phyloP scores from a whole-genome alignment of 2,113 vertebrate genomes.

The Bujurquina vittata region DNA sequence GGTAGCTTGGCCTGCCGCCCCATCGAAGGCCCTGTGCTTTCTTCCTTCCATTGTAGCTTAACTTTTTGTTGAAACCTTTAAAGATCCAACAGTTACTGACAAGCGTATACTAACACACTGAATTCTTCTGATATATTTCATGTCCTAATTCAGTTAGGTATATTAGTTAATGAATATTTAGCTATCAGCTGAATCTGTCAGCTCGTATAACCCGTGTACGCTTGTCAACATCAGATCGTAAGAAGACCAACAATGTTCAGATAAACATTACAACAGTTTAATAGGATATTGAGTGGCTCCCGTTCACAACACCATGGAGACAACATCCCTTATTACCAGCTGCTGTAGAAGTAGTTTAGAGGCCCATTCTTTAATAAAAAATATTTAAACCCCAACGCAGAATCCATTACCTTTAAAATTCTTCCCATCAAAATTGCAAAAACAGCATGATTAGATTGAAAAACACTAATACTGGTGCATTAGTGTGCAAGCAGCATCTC shows the following conservation, averaged over 20 bases:
- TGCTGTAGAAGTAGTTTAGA: neutral
- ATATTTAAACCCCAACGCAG: neutral
- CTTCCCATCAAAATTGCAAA: neutral
- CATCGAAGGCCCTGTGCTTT: neutral
- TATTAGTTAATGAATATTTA: neutral
- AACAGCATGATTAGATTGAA: neutral
- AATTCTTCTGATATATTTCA: neutral
- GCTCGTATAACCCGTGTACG: neutral
- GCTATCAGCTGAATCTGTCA: conserved; percentile 27
- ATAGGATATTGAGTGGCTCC: neutral
- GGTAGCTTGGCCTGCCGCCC: conserved; percentile 30
- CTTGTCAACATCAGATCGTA: conserved; percentile 4
- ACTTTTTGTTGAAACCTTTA: conserved; percentile 30
- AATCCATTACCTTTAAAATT: neutral
- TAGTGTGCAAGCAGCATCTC: neutral
- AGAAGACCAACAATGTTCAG: neutral
- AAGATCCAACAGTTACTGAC: conserved; percentile 26
- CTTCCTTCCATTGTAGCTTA: neutral
- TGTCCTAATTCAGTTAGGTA: neutral
- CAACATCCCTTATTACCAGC: neutral
- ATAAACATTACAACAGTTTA: neutral
- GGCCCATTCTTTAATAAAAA: neutral
- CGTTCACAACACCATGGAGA: neutral
- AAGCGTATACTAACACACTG: conserved; percentile 1
- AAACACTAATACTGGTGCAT: neutral